Evolutionary conservation across 2,888 invertebrate genomes (phyloP).

Genomic region (Pilophorus perplexus): DNA sequence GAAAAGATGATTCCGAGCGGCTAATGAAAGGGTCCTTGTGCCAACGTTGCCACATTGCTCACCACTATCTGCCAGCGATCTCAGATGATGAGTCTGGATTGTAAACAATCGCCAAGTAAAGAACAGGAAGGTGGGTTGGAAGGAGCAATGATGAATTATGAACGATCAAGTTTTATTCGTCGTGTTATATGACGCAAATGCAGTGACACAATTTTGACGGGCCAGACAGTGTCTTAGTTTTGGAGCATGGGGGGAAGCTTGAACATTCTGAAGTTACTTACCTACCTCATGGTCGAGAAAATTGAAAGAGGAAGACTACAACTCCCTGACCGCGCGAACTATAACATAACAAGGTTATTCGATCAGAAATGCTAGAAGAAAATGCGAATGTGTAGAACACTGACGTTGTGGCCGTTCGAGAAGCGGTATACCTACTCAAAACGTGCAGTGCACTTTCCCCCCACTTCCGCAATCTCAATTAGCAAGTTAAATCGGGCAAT

Average conservation of each 20-base stretch:
- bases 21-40: neutral
- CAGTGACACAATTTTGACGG: slow-evolving; percentile 4
- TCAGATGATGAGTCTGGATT: neutral
- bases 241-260: neutral
- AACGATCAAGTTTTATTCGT: neutral
- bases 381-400: neutral
- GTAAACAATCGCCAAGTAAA: neutral
- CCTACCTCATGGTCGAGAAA: neutral
- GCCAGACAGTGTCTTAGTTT: neutral
- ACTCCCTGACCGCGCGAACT: neutral
- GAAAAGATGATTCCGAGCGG: too few species aligned
- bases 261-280: neutral
- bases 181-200: neutral
- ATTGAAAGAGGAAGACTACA: neutral
- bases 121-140: neutral
- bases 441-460: too few species aligned
- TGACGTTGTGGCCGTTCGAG: neutral
- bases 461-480: too few species aligned
- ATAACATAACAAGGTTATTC: neutral
- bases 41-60: slow-evolving; percentile 1
- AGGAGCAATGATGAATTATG: neutral
- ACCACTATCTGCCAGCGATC: slow-evolving; percentile 9
- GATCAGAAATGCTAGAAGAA: neutral
- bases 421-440: too few species aligned
- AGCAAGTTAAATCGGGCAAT: too few species aligned